Percentiles rank a stretch among this genome's conserved stretches.
These are phyloP conservation scores for Drosophila prosaltans DNA, from an alignment of 1,140 invertebrate genomes.

Conservation along the genomic window DNA sequence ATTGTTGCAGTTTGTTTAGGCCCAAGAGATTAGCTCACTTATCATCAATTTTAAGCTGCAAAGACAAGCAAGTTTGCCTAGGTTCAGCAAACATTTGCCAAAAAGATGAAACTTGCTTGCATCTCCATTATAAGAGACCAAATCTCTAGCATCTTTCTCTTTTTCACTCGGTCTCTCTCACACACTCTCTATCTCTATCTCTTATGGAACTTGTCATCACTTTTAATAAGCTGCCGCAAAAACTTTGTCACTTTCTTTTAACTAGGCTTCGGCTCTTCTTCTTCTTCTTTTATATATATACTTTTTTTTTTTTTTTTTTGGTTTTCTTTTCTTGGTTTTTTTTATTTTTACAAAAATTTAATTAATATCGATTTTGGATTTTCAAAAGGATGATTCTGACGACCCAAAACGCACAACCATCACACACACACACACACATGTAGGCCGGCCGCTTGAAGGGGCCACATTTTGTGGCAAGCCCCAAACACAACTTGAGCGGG, in stretches of 20 bases:
- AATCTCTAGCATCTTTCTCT: not conserved
- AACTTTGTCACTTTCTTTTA: constrained; percentile 61
- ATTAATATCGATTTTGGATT: constrained; percentile 25
- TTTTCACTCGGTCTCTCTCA: not conserved
- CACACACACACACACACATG: constrained; percentile 16
- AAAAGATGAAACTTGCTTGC: constrained; percentile 13
- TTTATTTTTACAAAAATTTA: constrained; percentile 15
- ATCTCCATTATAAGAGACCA: constrained; percentile 3
- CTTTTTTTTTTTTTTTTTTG: not conserved
- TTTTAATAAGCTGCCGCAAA: constrained; percentile 78
- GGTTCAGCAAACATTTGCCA: constrained; percentile 7
- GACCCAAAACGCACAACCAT: not conserved
- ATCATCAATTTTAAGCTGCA: constrained; percentile 12
- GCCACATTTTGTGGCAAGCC: constrained; percentile 29
- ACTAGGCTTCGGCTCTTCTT: constrained; percentile 3
- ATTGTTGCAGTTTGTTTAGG: constrained; percentile 10
- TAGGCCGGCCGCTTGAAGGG: not conserved
- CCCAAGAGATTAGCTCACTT: constrained; percentile 12
- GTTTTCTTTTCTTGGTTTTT: not conserved
- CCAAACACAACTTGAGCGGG: constrained; percentile 67
- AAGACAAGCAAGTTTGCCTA: constrained; percentile 8
- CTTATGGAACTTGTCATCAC: constrained; percentile 71
- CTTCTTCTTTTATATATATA: constrained; percentile 19
- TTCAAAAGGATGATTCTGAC: constrained; percentile 12
- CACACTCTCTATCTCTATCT: constrained; percentile 16